Evolutionary conservation across 2,888 invertebrate genomes (phyloP).

Genomic region (Acanthacorydalis orientalis): DNA sequence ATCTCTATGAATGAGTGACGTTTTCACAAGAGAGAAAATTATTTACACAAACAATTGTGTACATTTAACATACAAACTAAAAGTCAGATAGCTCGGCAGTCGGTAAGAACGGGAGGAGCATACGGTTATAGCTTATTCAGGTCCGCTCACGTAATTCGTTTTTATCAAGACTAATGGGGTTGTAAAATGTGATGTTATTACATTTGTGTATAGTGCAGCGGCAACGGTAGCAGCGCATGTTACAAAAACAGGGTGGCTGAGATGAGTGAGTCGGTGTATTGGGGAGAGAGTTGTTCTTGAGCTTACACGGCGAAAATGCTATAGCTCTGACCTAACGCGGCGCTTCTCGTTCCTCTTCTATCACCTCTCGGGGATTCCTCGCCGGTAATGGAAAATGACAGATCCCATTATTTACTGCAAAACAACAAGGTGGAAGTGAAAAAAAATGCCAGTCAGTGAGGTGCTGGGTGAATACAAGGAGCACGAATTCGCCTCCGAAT

Average conservation of each 20-base stretch:
- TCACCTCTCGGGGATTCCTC: constrained; percentile 19
- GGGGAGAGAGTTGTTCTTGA: not conserved
- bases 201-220: not conserved
- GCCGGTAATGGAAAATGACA: constrained; percentile 30
- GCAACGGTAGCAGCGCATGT: no score
- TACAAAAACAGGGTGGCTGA: no score
- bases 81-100: no score
- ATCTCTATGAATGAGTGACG: no score
- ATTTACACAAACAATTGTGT: no score
- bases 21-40: no score
- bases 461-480: no score
- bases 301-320: not conserved
- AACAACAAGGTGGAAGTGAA: constrained; percentile 20
- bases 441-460: no score
- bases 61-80: no score
- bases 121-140: not conserved
- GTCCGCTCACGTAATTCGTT: not conserved
- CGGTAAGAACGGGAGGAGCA: no score
- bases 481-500: no score
- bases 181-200: constrained; percentile 3
- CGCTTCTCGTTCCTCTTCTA: not conserved
- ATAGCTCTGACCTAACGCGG: not conserved
- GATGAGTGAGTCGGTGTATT: no score
- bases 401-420: constrained; percentile 31
- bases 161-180: constrained; percentile 2